Percentiles rank a stretch among this genome's conserved stretches.
These are phyloP conservation scores for Ondatra zibethicus DNA, from an alignment of 2,113 vertebrate species.

Conservation along the genomic window DNA sequence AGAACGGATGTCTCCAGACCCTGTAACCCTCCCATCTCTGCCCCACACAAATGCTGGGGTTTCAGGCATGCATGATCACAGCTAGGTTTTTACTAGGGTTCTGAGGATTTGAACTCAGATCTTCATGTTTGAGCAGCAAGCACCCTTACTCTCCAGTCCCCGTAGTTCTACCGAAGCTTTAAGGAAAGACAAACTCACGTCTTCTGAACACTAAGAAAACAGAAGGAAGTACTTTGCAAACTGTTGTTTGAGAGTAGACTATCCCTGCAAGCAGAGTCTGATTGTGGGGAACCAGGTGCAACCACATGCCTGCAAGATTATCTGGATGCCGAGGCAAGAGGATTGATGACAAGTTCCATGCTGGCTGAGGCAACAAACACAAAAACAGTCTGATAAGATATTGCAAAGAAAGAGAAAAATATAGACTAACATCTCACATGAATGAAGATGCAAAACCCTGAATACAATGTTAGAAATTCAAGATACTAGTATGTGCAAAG, in stretches of 20 bases:
- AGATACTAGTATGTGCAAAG: not conserved
- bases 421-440: not conserved
- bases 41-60: not conserved
- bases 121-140: not conserved
- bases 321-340: not conserved
- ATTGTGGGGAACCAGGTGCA: not conserved
- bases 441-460: not conserved
- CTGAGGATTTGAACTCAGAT: not conserved
- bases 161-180: not conserved
- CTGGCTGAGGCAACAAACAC: too few species aligned
- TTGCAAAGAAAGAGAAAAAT: not conserved
- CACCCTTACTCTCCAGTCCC: not conserved
- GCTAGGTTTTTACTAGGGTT: not conserved
- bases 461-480: not conserved
- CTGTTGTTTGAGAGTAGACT: not conserved
- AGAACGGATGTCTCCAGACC: not conserved
- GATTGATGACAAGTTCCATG: too few species aligned
- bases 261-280: too few species aligned
- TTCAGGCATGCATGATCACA: not conserved
- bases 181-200: not conserved
- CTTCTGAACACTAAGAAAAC: not conserved
- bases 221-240: not conserved
- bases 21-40: not conserved
- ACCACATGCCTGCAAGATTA: not conserved
- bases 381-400: not conserved